These are phyloP conservation scores for Uropsilus gracilis DNA, from an alignment of 2,113 vertebrate genomes.

Conservation along the genomic window DNA sequence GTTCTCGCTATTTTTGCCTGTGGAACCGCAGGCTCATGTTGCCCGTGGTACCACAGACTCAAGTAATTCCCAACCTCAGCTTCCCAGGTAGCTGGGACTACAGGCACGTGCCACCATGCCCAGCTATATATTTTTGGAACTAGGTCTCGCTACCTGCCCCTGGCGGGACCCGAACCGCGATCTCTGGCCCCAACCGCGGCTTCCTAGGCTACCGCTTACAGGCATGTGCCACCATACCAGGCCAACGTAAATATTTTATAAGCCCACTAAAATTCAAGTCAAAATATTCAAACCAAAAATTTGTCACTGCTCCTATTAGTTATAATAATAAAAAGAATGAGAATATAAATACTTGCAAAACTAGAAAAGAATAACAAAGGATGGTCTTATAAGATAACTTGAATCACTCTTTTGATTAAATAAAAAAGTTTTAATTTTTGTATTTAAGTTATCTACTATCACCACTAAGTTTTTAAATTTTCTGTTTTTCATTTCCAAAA, in stretches of 20 bases:
- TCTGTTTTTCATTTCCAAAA: constrained; percentile 40
- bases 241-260: not conserved
- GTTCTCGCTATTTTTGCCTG: too few relatives aligned
- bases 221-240: too few relatives aligned
- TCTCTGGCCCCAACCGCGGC: too few relatives aligned
- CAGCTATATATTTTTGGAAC: too few relatives aligned
- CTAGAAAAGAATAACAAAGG: not conserved
- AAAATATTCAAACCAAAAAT: constrained; percentile 33
- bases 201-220: too few relatives aligned
- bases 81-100: too few relatives aligned
- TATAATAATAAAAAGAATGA: not conserved
- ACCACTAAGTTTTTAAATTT: constrained; percentile 5
- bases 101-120: too few relatives aligned
- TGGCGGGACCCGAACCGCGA: too few relatives aligned
- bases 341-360: not conserved
- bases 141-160: too few relatives aligned
- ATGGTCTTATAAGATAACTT: constrained; percentile 18
- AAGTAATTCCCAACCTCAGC: too few relatives aligned
- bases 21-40: too few relatives aligned
- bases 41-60: too few relatives aligned
- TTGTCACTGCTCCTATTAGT: not conserved
- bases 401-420: not conserved
- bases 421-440: not conserved
- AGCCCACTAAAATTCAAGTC: not conserved
- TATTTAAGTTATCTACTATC: not conserved